Base-by-base conservation (phyloP, 2,797 vertebrate species). In the Geotrypetes seraphini region DNA sequence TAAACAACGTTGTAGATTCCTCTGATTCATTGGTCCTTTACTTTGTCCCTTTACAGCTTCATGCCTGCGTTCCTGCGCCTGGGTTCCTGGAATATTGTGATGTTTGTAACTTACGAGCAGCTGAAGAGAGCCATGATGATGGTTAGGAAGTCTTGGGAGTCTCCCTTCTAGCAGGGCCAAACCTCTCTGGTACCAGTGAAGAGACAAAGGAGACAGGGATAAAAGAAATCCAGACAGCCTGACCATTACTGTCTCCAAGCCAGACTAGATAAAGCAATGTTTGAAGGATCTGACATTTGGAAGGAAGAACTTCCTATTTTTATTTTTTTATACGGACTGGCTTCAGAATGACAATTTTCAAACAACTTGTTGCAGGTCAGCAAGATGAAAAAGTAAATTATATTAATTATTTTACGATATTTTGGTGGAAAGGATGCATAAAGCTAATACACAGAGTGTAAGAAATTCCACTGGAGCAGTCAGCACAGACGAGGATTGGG, bases 31-130 rank as follows among this genome's bases (percentile, higher is more conserved):
- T n/a, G n/a, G n/a, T n/a, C n/a, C n/a, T n/a, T n/a, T n/a, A n/a
- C n/a, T n/a, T n/a, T n/a, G n/a, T n/a, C n/a, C 27, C 7, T 25
- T 25, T 40, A 17, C 25, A 97, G 92, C 47, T 97, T 95, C 39
- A 78, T 86, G 60, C 92, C 90, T 1, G 96, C 91, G 6, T 95
- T 96, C 67, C 67, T 96, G 33, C 83, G 90, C 8, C 66, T 96
- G 40, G 78, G 92, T 26, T 94, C 92, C 50, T 96, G 94, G 92
- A 95, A 95, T 0, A 81, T 96, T 46, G 88, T 95, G 61, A 96
- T 96, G 92, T 96, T 97, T 1, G 78, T 95, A 34, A 91, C 89
- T 1, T 95, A 94, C 1, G 91, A 96, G 69, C 92, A 97, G 76
- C 82, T 97, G 53, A 94, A 96, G 61, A 83, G 91, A 0, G 85